Evolutionary conservation across 2,113 vertebrate genomes (phyloP).

Genomic region (Ophthalmolycus amberensis): DNA sequence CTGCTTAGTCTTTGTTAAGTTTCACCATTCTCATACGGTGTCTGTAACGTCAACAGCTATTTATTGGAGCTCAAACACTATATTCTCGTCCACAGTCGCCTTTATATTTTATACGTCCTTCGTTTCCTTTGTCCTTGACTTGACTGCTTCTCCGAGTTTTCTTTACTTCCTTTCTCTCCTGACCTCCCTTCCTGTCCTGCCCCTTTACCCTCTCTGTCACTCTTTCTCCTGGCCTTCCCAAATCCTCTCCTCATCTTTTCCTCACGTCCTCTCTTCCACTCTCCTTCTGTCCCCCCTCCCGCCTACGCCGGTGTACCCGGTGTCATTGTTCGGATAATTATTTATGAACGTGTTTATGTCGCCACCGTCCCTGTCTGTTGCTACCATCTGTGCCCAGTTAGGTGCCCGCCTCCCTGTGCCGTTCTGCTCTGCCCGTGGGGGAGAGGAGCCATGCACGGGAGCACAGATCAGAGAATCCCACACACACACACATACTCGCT

Average conservation of each 20-base stretch:
- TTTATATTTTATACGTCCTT: constrained; percentile 30
- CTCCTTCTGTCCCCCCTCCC: constrained; percentile 44
- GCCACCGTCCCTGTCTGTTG: constrained; percentile 69
- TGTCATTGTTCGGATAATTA: constrained; percentile 81
- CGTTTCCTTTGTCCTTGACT: constrained; percentile 32
- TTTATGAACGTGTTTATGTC: constrained; percentile 82
- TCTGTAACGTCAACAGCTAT: constrained; percentile 32
- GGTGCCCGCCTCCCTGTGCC: constrained; percentile 75
- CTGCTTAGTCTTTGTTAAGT: not conserved
- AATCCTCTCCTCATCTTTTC: constrained; percentile 26
- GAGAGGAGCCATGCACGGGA: constrained; percentile 58
- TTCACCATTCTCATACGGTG: not conserved
- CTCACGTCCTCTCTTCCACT: constrained; percentile 17
- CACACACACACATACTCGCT: constrained; percentile 36
- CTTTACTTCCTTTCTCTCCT: constrained; percentile 1
- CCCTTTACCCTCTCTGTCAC: constrained; percentile 41
- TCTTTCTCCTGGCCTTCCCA: constrained; percentile 33
- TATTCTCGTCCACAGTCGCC: constrained; percentile 6
- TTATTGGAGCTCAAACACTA: constrained; percentile 23
- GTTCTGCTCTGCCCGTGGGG: constrained; percentile 73
- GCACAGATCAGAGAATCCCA: constrained; percentile 67
- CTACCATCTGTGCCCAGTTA: constrained; percentile 85
- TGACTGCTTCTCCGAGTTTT: constrained; percentile 19
- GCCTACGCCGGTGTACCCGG: constrained; percentile 53
- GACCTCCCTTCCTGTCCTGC: constrained; percentile 1